Conservation (phyloP, 2,888 invertebrate species). For the Xanthia togata region DNA sequence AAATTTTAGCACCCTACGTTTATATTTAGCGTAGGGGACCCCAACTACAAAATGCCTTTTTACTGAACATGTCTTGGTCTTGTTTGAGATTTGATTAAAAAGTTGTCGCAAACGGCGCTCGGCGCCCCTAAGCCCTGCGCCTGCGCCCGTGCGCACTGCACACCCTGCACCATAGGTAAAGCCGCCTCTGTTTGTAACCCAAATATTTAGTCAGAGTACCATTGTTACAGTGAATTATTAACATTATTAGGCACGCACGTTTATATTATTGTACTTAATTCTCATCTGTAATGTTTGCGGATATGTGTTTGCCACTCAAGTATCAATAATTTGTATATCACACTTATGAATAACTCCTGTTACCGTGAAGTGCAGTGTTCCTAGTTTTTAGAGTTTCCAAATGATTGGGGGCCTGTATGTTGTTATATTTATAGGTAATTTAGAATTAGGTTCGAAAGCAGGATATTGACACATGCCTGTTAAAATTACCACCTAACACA, state of each 20-base stretch:
- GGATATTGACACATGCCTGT: not conserved
- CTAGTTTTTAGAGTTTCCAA: slow-evolving; percentile 13
- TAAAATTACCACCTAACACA: not conserved
- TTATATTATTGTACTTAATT: slow-evolving; percentile 8
- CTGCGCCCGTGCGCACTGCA: no score
- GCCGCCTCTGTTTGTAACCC: no score
- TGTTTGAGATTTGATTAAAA: no score
- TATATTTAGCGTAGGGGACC: no score
- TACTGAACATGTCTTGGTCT: no score
- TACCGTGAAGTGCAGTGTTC: slow-evolving; percentile 16
- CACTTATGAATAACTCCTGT: slow-evolving; percentile 4
- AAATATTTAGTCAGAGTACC: slow-evolving; percentile 36
- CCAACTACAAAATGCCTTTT: no score
- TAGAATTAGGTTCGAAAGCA: not conserved
- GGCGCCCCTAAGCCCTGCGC: no score
- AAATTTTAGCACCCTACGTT: no score
- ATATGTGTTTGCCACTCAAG: no score
- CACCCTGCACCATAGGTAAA: no score
- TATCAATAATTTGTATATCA: no score
- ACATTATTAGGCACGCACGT: slow-evolving; percentile 1
- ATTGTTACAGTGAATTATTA: slow-evolving; percentile 50
- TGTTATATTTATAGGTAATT: not conserved
- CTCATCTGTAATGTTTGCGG: not conserved
- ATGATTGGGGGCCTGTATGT: slow-evolving; percentile 12
- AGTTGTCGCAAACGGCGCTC: no score